Percentiles rank a stretch among this genome's conserved stretches.
Evolutionary conservation across 2,888 invertebrate genomes (phyloP).

Genomic region (Watsonalla binaria): DNA sequence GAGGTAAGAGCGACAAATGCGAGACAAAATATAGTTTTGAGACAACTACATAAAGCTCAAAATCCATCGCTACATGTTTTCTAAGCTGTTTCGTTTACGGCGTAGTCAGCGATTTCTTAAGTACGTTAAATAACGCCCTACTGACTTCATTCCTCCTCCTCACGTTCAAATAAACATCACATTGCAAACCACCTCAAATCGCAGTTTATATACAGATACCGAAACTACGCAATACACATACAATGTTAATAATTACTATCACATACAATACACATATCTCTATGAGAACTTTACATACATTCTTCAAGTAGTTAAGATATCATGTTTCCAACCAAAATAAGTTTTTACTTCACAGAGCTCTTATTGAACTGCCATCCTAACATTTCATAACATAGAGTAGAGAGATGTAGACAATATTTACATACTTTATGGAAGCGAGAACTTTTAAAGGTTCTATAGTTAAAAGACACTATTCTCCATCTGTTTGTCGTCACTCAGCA

Average conservation of each 20-base stretch:
- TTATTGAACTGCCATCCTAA: neutral
- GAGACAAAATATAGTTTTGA: no score
- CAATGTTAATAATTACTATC: slow-evolving; percentile 36
- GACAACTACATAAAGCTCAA: no score
- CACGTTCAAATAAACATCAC: slow-evolving; percentile 19
- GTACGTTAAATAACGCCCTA: neutral
- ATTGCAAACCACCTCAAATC: slow-evolving; percentile 19
- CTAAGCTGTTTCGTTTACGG: no score
- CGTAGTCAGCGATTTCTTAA: no score
- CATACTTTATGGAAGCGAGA: neutral
- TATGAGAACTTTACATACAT: slow-evolving; percentile 32
- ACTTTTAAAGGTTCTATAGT: neutral
- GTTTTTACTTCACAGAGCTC: neutral
- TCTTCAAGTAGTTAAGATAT: slow-evolving; percentile 16
- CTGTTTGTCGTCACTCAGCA: neutral
- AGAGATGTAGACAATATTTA: neutral
- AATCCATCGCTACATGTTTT: no score
- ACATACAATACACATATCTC: slow-evolving; percentile 38
- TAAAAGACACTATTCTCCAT: neutral
- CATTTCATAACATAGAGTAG: neutral
- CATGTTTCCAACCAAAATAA: neutral
- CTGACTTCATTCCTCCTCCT: slow-evolving; percentile 7
- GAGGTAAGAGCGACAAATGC: no score
- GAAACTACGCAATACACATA: slow-evolving; percentile 21
- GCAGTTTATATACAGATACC: slow-evolving; percentile 31